Evolutionary conservation across 2,888 invertebrate genomes (phyloP).

Genomic region (Erebia aethiops): DNA sequence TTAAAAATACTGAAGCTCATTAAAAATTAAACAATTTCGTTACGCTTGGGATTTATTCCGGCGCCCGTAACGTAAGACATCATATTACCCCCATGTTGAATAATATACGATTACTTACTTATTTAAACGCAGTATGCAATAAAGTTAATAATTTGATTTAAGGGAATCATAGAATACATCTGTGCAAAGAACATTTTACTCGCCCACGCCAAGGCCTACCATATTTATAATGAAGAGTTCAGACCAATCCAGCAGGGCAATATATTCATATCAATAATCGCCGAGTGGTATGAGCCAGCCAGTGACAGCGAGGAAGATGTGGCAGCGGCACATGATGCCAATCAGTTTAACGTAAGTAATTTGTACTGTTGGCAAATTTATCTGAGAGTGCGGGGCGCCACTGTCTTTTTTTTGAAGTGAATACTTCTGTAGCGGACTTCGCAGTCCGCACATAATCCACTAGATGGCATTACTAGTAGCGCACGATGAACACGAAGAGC

Average conservation of each 20-base stretch:
- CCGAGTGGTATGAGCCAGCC: slow-evolving; percentile 46
- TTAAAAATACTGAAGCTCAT: no score
- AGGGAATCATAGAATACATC: slow-evolving; percentile 67
- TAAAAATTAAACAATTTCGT: no score
- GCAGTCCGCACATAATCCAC: no score
- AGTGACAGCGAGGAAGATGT: slow-evolving; percentile 54
- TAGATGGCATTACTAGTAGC: no score
- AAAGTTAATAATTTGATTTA: slow-evolving; percentile 27
- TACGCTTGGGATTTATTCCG: no score
- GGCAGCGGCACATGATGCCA: slow-evolving; percentile 63
- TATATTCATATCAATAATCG: slow-evolving; percentile 39
- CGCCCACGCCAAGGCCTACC: slow-evolving; percentile 46
- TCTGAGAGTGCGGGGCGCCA: neutral
- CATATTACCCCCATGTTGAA: no score
- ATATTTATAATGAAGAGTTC: slow-evolving; percentile 45
- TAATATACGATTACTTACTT: no score
- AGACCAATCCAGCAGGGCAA: slow-evolving; percentile 38
- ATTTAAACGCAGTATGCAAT: no score
- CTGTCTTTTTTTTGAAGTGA: no score
- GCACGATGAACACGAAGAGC: no score
- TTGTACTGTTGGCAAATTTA: neutral
- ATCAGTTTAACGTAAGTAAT: slow-evolving; percentile 57
- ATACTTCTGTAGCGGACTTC: no score
- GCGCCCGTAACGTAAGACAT: no score
- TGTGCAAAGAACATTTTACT: slow-evolving; percentile 53